Conservation (phyloP, 1,140 invertebrate genomes). For the Caenorhabditis remanei region DNA sequence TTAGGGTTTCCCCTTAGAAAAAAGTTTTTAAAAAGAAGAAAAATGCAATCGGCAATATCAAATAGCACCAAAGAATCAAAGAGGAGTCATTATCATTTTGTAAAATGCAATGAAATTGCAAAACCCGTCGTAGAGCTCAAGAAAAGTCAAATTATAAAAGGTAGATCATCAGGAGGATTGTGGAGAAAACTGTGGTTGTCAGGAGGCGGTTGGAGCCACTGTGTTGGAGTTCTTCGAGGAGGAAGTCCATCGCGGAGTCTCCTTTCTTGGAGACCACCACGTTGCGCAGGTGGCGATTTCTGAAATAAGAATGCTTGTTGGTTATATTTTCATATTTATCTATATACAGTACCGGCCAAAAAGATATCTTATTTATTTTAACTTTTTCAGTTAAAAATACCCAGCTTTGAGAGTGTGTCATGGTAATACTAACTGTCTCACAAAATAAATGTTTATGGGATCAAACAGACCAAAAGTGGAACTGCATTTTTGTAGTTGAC, state of each 20-base stretch:
- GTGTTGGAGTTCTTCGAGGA: constrained; percentile 69
- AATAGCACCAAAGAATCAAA: constrained; percentile 46
- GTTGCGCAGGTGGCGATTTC: constrained; percentile 64
- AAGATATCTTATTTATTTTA: too few species aligned
- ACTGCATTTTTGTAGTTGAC: too few species aligned
- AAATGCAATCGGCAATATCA: constrained; percentile 14
- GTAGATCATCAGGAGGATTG: constrained; percentile 28
- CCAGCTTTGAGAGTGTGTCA: too few species aligned
- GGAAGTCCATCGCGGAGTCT: constrained; percentile 75
- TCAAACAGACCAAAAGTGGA: too few species aligned
- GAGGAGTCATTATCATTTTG: background rate
- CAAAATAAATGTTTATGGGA: too few species aligned
- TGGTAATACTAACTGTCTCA: too few species aligned
- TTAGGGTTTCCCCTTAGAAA: too few species aligned
- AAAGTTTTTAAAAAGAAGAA: background rate
- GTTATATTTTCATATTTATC: too few species aligned
- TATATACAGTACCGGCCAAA: too few species aligned
- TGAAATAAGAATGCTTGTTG: background rate
- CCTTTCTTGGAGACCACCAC: constrained; percentile 74
- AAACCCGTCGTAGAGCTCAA: constrained; percentile 9
- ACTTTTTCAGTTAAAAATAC: too few species aligned
- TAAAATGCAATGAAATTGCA: background rate
- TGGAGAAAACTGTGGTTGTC: background rate
- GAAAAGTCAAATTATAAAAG: background rate
- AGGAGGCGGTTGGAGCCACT: background rate